Evolutionary conservation across 1,140 invertebrate species (phyloP).

Genomic region (Lepidurus apus): DNA sequence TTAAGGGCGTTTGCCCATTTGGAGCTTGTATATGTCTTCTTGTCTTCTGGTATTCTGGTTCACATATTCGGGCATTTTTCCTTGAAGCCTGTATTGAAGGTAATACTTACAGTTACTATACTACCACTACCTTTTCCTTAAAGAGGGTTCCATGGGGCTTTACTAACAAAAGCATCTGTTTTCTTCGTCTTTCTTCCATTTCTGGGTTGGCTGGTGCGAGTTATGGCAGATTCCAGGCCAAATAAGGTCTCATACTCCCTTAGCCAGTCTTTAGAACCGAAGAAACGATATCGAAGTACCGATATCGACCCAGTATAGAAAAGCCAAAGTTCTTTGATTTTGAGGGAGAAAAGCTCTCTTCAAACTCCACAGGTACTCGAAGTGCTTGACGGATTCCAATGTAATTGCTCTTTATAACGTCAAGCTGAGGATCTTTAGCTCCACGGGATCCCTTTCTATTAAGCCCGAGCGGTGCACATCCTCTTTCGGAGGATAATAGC

Average conservation of each 20-base stretch:
- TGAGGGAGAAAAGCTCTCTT: not conserved
- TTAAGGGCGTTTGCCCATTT: conserved; percentile 13
- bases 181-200: not conserved
- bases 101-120: no score
- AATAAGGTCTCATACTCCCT: not conserved
- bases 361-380: not conserved
- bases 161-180: no score
- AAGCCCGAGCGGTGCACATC: no score
- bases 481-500: not conserved
- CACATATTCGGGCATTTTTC: not conserved
- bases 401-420: conserved; percentile 15
- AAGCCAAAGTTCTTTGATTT: no score
- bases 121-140: no score
- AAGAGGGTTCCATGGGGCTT: no score
- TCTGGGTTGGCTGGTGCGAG: not conserved
- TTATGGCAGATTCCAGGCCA: not conserved
- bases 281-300: no score
- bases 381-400: not conserved
- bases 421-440: not conserved
- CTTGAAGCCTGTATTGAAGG: not conserved
- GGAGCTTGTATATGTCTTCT: not conserved
- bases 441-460: not conserved
- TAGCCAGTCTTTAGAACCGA: not conserved
- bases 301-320: no score
- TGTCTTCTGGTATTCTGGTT: not conserved